A percentile compares a stretch with the other conserved stretches of the same genome.
Conservation (phyloP, 2,113 vertebrate species). For the Typhlomys cinereus region DNA sequence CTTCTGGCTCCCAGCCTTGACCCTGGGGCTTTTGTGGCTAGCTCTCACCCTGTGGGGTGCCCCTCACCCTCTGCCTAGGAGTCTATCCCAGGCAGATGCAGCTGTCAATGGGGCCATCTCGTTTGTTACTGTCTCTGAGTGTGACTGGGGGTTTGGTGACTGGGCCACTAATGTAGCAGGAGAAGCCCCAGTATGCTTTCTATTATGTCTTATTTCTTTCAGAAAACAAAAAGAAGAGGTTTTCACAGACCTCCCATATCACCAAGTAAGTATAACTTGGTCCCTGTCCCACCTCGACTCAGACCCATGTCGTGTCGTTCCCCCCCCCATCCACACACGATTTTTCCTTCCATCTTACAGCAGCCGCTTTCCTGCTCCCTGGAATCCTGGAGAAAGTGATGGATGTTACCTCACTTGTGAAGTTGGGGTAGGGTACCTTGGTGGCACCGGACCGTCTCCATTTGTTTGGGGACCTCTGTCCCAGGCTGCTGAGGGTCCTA, state of each 20-base stretch:
- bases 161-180: neutral
- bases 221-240: conserved; percentile 88
- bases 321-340: too few species aligned
- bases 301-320: neutral
- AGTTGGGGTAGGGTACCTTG: fast-evolving
- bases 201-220: conserved; percentile 53
- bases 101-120: neutral
- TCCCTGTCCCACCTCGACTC: neutral
- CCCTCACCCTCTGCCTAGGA: too few species aligned
- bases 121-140: neutral
- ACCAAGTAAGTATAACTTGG: conserved; percentile 88
- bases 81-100: neutral
- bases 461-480: neutral
- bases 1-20: neutral
- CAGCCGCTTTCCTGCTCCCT: neutral
- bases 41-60: neutral
- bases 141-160: fast-evolving
- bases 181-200: neutral
- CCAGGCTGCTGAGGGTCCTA: too few species aligned
- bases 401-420: neutral
- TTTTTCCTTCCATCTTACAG: too few species aligned
- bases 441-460: fast-evolving
- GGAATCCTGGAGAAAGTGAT: neutral
- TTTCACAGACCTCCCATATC: conserved; percentile 87
- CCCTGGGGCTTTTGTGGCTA: neutral